Base-by-base conservation (phyloP, 2,113 vertebrate species). In the Lipotes vexillifer region DNA sequence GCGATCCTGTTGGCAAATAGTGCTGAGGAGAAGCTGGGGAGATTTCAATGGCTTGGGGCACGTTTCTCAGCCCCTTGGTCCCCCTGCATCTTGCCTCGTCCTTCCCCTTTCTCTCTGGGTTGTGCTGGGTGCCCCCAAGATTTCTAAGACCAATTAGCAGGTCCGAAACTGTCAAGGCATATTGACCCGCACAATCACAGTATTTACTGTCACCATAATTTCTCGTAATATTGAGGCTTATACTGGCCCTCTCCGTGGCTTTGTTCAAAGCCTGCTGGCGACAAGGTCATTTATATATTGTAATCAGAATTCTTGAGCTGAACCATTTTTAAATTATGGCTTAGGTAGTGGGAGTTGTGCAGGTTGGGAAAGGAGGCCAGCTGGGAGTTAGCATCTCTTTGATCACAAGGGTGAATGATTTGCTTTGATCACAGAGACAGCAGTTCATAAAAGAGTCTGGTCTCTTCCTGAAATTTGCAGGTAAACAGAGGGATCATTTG, bases 371-470 rank as follows among this genome's bases (percentile, higher is more conserved):
- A 97, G 93, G 91, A 91, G 92, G 88, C 98, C 96, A 98, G 97
- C 97, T 98, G 97, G 97, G 98, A 98, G 92, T 96, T 94, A 96
- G 93, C 94, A 94, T 98, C 95, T 97, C 98, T 98, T 98, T 99
- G 98, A 98, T 98, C 98, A 97, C 95, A 81, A 66, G 95, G 97
- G 97, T 98, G 98, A 98, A 97, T 63, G 92, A 97, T 95, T 98
- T 94, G 65, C 98, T 99, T 99, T 99, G 98, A 98, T 98, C 98
- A 98, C 63, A 92, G 96, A 98, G 97, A 98, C 97, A 98, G 98
- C 97, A 97, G 97, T 98, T 98, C 96, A 96, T 97, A 97, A 98
- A 98, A 98, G 97, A 98, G 95, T 93, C 97, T 96, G 90, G 90
- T 95, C 93, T 98, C 98, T 96, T 98, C 74, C 96, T 98, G 96